phyloP scores from a whole-genome alignment of 2,888 invertebrate genomes.

The Gari tellinella region DNA sequence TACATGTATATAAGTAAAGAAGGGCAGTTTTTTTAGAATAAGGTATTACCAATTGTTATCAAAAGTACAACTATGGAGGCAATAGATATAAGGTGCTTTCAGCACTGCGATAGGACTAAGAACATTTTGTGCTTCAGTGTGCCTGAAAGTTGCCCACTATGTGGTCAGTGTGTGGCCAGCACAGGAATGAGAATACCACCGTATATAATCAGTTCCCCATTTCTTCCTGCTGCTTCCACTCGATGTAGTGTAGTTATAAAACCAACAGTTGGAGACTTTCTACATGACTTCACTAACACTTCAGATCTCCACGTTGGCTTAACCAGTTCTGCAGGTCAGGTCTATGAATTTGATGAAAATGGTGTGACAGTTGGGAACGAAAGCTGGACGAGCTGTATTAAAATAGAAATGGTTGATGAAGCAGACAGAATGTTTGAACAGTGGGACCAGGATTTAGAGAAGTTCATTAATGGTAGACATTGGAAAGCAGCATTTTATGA shows the following conservation, averaged over 20 bases:
- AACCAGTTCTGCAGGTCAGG: conserved; percentile 89
- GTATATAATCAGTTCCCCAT: conserved; percentile 92
- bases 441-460: conserved; percentile 45
- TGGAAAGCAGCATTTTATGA: conserved; percentile 46
- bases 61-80: no score
- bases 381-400: conserved; percentile 85
- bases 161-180: conserved; percentile 88
- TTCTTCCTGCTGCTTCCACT: conserved; percentile 91
- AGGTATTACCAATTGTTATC: no score
- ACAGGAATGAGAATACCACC: conserved; percentile 89
- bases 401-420: conserved; percentile 57
- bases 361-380: conserved; percentile 87
- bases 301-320: conserved; percentile 96
- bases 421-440: neutral
- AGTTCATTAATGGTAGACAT: conserved; percentile 16
- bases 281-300: conserved; percentile 88
- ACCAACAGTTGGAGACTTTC: conserved; percentile 94
- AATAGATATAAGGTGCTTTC: conserved; percentile 88
- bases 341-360: conserved; percentile 93
- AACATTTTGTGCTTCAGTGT: conserved; percentile 91
- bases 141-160: conserved; percentile 92
- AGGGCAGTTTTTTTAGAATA: no score
- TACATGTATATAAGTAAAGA: no score
- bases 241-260: conserved; percentile 93
- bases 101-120: conserved; percentile 92